A percentile compares a stretch with the other conserved stretches of the same genome.
Evolutionary conservation across 2,888 invertebrate species (phyloP).

Genomic region (Resseliella maxima): DNA sequence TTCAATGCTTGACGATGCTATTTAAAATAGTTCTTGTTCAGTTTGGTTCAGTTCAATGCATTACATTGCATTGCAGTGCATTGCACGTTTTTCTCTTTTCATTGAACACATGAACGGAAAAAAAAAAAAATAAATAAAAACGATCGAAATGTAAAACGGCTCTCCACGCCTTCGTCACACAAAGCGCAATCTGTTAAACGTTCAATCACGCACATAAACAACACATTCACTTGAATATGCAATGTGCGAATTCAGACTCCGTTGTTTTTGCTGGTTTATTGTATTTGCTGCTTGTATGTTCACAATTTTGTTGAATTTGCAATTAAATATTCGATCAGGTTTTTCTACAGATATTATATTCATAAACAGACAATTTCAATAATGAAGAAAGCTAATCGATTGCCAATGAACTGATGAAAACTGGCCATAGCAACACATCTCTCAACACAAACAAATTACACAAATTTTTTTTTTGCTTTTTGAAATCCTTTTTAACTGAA

Average conservation of each 20-base stretch:
- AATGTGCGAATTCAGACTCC: background rate
- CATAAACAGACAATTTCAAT: background rate
- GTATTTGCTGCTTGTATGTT: slow-evolving; percentile 12
- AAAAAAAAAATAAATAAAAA: background rate
- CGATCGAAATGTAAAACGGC: background rate
- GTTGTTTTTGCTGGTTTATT: background rate
- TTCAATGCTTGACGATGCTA: background rate
- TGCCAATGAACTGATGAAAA: background rate
- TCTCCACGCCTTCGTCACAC: slow-evolving; percentile 37
- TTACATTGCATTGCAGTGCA: background rate
- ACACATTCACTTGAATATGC: slow-evolving; percentile 30
- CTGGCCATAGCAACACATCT: background rate
- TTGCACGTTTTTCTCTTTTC: background rate
- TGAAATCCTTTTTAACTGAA: too few species aligned
- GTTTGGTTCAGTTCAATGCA: too few species aligned
- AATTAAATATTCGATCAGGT: slow-evolving; percentile 45
- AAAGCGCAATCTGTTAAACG: background rate
- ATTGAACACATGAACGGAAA: background rate
- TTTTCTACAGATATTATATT: background rate
- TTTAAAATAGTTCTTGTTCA: slow-evolving; percentile 33
- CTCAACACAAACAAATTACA: too few species aligned
- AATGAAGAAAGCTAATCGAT: background rate
- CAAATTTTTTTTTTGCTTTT: background rate
- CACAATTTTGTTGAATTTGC: background rate
- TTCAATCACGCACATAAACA: slow-evolving; percentile 32